These are phyloP conservation scores for Epizoanthus rinbou DNA, from an alignment of 92 coral and sea anemone genomes.

Conservation along the genomic window DNA sequence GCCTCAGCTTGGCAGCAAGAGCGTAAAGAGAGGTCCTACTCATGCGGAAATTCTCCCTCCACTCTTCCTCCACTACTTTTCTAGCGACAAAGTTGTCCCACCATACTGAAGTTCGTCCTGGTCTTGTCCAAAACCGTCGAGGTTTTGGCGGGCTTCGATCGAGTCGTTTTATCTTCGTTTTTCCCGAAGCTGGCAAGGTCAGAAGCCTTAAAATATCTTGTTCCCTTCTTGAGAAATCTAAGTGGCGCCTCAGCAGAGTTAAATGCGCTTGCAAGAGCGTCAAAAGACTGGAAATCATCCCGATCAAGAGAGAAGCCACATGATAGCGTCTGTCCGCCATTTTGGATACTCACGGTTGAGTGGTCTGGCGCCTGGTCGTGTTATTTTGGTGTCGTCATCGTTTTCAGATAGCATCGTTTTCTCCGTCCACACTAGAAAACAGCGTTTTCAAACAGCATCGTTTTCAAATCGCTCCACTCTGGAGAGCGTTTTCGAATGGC, in stretches of 20 bases:
- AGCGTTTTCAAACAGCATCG: slow-evolving; percentile 38
- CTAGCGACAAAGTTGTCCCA: slow-evolving; percentile 49
- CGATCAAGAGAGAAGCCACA: slow-evolving; percentile 23
- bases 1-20: too few species aligned
- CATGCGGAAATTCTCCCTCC: too few species aligned
- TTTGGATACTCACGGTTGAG: not conserved
- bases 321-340: not conserved
- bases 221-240: slow-evolving; percentile 39
- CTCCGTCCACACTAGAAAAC: slow-evolving; percentile 44
- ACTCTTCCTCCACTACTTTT: slow-evolving; percentile 47
- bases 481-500: too few species aligned
- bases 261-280: slow-evolving; percentile 48
- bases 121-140: slow-evolving; percentile 27
- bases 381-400: slow-evolving; percentile 29
- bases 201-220: slow-evolving; percentile 42
- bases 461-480: slow-evolving; percentile 41
- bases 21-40: too few species aligned
- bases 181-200: slow-evolving; percentile 41
- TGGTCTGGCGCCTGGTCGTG: too few species aligned
- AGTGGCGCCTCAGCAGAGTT: slow-evolving; percentile 39
- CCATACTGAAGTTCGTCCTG: slow-evolving; percentile 43
- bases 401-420: slow-evolving; percentile 40
- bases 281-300: slow-evolving; percentile 40
- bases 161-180: slow-evolving; percentile 38
- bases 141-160: slow-evolving; percentile 42